A percentile compares a stretch with the other conserved stretches of the same genome.
These are phyloP conservation scores for Porites cylindrica DNA, from an alignment of 92 coral and sea anemone genomes.

Conservation along the genomic window DNA sequence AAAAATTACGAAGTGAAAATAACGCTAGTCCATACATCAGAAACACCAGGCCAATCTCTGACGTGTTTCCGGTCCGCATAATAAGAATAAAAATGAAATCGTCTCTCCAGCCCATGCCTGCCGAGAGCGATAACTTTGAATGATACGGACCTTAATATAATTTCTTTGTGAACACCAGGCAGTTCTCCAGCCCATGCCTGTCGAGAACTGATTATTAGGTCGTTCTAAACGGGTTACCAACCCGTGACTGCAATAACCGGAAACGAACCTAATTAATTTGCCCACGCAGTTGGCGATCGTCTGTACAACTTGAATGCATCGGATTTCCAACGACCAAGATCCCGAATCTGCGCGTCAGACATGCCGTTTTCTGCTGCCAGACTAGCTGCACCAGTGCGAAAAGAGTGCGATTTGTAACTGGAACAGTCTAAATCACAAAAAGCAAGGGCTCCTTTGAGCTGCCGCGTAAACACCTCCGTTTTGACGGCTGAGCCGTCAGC, in stretches of 20 bases:
- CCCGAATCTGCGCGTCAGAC: constrained; percentile 38
- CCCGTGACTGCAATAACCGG: constrained; percentile 31
- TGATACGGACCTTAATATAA: neutral
- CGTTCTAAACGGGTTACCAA: constrained; percentile 13
- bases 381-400: neutral
- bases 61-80: constrained; percentile 22
- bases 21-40: neutral
- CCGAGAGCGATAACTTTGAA: neutral
- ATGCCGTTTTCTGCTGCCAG: constrained; percentile 31
- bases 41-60: constrained; percentile 44
- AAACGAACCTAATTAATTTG: constrained; percentile 14
- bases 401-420: too few species aligned
- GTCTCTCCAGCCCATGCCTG: too few species aligned
- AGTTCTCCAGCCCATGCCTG: too few species aligned
- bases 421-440: constrained; percentile 25
- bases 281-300: constrained; percentile 34
- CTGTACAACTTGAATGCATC: constrained; percentile 26
- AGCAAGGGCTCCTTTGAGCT: constrained; percentile 26
- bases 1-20: neutral
- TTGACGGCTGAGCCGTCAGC: constrained; percentile 26
- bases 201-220: neutral
- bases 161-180: neutral
- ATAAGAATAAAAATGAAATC: neutral
- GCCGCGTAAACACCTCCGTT: constrained; percentile 16
- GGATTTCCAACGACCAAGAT: constrained; percentile 45